A percentile compares a stretch with the other conserved stretches of the same genome.
Evolutionary conservation across 2,113 vertebrate genomes (phyloP).

Genomic region (Podocnemis expansa): DNA sequence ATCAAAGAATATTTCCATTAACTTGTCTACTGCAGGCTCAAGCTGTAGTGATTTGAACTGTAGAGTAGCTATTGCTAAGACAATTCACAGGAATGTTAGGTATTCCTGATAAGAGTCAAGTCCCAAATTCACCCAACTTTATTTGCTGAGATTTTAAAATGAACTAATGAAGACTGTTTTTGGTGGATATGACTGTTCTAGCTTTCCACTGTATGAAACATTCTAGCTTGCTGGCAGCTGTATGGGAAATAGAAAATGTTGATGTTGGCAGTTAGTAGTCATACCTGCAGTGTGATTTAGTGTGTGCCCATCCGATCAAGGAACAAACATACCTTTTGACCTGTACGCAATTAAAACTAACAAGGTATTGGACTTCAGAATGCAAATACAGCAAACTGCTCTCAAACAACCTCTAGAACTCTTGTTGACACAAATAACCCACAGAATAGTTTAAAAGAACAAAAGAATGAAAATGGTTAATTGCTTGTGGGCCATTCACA

Average conservation of each 20-base stretch:
- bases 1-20: rapidly evolving
- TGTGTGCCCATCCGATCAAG: too few species aligned
- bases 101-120: not conserved
- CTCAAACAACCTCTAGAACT: not conserved
- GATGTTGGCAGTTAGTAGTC: not conserved
- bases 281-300: not conserved
- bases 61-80: rapidly evolving
- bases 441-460: rapidly evolving
- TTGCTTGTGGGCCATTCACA: not conserved
- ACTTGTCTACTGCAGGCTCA: not conserved
- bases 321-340: not conserved
- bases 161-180: not conserved
- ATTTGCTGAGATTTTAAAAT: not conserved
- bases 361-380: not conserved
- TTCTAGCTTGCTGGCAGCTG: not conserved
- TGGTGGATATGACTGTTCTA: not conserved
- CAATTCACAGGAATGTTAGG: not conserved
- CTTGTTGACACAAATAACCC: not conserved
- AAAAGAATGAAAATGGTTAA: not conserved
- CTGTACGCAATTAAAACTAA: not conserved
- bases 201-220: not conserved
- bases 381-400: not conserved
- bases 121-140: not conserved
- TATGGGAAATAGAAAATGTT: not conserved
- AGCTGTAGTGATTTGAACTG: not conserved